A percentile compares a stretch with the other conserved stretches of the same genome.
phyloP scores from a whole-genome alignment of 2,797 vertebrate species.

The Neomorphus geoffroyi region DNA sequence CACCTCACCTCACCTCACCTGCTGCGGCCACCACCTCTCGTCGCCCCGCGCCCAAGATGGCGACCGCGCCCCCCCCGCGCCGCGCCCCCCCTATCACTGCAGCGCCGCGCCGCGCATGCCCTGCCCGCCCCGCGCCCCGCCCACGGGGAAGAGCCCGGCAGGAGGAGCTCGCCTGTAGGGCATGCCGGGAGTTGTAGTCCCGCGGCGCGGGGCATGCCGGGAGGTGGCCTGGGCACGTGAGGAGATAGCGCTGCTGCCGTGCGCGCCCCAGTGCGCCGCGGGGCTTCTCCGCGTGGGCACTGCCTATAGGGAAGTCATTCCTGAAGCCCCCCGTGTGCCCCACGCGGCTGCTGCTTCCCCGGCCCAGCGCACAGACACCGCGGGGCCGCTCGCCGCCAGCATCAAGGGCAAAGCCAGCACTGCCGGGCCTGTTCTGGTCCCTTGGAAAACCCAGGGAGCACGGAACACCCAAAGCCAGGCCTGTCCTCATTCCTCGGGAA shows the following conservation, averaged over 20 bases:
- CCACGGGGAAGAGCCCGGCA: too few species aligned
- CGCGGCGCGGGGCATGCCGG: neutral
- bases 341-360: neutral
- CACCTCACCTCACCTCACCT: conserved; percentile 61
- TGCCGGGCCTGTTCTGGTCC: too few species aligned
- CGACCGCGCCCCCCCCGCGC: conserved; percentile 55
- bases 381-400: too few species aligned
- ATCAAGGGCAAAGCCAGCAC: too few species aligned
- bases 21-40: neutral
- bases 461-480: too few species aligned
- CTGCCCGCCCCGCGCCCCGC: neutral
- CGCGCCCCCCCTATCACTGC: conserved; percentile 71
- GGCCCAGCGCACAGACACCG: too few species aligned
- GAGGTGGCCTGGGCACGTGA: neutral
- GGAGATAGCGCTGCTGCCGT: too few species aligned
- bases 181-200: fast-evolving
- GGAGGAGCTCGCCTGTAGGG: fast-evolving
- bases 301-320: too few species aligned
- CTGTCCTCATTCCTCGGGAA: too few species aligned
- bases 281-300: neutral
- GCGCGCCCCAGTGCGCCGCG: too few species aligned
- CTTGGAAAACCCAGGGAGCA: too few species aligned
- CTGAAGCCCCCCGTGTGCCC: neutral
- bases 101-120: conserved; percentile 66
- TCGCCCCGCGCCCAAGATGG: conserved; percentile 73